phyloP scores from a whole-genome alignment of 2,888 invertebrate genomes.

The Norana najaformis region DNA sequence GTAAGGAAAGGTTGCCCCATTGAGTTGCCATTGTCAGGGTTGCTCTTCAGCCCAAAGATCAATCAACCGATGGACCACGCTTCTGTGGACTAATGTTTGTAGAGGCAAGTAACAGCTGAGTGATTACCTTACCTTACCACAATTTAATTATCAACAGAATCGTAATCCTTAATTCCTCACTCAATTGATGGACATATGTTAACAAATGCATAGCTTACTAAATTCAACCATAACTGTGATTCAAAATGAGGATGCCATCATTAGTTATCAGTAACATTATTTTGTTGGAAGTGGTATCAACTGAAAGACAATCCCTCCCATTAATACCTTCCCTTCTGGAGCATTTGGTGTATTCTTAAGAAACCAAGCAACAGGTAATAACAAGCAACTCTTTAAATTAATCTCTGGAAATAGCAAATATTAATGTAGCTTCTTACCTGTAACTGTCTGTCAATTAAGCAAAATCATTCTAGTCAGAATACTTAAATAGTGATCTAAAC shows the following conservation, averaged over 20 bases:
- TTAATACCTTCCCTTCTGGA: background rate
- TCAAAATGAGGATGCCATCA: background rate
- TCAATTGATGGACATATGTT: too few species aligned
- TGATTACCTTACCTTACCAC: too few species aligned
- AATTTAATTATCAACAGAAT: background rate
- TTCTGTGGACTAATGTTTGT: too few species aligned
- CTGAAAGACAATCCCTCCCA: background rate
- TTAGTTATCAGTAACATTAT: background rate
- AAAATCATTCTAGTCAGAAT: too few species aligned
- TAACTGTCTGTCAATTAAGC: too few species aligned
- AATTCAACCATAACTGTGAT: background rate
- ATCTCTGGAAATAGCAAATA: background rate
- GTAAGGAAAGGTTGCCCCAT: background rate
- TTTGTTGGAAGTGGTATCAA: background rate
- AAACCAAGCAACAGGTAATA: background rate
- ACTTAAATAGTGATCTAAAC: too few species aligned
- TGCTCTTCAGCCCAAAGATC: too few species aligned
- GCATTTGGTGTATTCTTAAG: background rate
- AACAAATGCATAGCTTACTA: too few species aligned
- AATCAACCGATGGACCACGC: too few species aligned
- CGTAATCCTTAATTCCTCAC: too few species aligned
- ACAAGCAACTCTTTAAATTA: background rate
- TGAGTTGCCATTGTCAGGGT: too few species aligned
- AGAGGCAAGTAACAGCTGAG: too few species aligned
- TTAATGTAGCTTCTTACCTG: background rate